phyloP scores from a whole-genome alignment of 2,888 invertebrate genomes.

The Formica aserva region DNA sequence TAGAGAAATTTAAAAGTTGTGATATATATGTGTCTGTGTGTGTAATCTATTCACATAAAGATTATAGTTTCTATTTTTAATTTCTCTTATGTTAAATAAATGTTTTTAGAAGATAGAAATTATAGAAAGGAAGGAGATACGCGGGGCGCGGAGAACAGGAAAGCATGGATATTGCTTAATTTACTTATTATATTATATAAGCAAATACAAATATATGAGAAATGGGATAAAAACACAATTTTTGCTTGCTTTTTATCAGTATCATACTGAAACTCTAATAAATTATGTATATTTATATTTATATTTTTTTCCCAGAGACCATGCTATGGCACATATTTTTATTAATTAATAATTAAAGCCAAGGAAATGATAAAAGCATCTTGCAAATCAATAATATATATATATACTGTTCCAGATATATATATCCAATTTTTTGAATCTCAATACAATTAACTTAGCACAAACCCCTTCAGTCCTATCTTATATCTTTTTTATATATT shows the following conservation, averaged over 20 bases:
- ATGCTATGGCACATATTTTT: background rate
- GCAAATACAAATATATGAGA: background rate
- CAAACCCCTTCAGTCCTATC: slow-evolving; percentile 33
- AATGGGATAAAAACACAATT: slow-evolving; percentile 40
- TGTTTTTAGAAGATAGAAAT: background rate
- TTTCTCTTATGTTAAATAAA: slow-evolving; percentile 16
- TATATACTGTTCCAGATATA: slow-evolving; percentile 19
- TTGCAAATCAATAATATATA: background rate
- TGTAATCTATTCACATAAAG: background rate
- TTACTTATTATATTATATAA: background rate
- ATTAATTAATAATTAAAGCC: slow-evolving; percentile 11
- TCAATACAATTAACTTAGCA: slow-evolving; percentile 46
- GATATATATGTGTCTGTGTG: background rate
- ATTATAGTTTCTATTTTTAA: background rate
- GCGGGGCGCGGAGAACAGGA: background rate
- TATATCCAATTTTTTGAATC: background rate
- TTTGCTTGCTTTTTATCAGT: slow-evolving; percentile 63
- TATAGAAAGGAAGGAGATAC: background rate
- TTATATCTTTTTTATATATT: slow-evolving; percentile 49
- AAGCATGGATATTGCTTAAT: background rate
- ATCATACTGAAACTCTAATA: slow-evolving; percentile 62
- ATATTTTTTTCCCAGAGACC: slow-evolving; percentile 39
- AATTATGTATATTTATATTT: slow-evolving; percentile 63
- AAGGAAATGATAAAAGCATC: background rate
- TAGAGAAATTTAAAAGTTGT: background rate